phyloP scores from a whole-genome alignment of 1,140 invertebrate genomes.

The Spodoptera frugiperda region DNA sequence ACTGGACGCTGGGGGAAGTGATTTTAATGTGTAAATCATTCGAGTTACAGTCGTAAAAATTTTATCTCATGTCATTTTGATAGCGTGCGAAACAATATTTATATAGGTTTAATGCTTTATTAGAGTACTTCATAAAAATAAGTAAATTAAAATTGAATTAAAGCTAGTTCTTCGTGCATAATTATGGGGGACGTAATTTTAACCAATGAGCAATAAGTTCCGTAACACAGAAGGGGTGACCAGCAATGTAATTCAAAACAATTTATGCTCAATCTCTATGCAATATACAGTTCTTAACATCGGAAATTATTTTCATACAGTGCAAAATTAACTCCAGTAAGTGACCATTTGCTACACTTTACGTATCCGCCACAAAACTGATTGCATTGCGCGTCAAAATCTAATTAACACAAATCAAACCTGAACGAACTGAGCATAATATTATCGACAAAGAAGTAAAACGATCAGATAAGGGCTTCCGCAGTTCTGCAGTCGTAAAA shows the following conservation, averaged over 20 bases:
- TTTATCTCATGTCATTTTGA: constrained; percentile 18
- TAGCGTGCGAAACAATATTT: constrained; percentile 18
- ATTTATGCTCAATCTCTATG: no score
- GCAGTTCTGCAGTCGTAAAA: neutral
- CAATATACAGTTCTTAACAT: no score
- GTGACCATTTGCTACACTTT: no score
- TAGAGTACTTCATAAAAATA: no score
- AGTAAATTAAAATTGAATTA: no score
- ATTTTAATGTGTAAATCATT: constrained; percentile 36
- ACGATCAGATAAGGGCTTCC: constrained; percentile 3
- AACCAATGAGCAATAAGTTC: no score
- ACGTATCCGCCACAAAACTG: neutral
- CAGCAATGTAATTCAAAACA: no score
- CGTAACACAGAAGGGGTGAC: no score
- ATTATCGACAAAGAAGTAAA: neutral
- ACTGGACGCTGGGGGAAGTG: constrained; percentile 23
- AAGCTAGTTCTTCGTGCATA: no score
- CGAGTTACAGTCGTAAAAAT: constrained; percentile 27
- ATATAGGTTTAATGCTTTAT: neutral
- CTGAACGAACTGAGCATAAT: neutral
- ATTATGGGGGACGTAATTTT: no score
- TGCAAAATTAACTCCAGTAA: no score
- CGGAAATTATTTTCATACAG: no score
- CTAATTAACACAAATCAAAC: constrained; percentile 1
- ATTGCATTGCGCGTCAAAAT: neutral